Base-by-base conservation (phyloP, 2,888 invertebrate species). In the Rhodophaea formosa region DNA sequence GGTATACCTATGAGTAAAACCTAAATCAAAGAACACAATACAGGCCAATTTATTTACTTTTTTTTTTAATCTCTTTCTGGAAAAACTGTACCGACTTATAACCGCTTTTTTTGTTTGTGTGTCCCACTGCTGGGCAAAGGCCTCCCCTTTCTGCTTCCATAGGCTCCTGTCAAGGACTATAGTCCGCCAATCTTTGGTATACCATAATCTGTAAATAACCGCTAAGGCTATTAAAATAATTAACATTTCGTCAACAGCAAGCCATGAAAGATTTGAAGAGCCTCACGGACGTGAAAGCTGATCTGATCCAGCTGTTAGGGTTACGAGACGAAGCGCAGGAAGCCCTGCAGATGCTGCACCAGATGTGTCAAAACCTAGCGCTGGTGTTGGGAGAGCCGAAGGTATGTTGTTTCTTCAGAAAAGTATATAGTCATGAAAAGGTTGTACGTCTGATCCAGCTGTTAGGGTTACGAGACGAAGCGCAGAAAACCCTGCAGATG, bases 301-400 rank as follows among this genome's bases (percentile, higher is more conserved):
- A 81, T 56, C 10, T 79, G 12, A 62, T 73, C 53, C 72, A 80
- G 8, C 63, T 89, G 60, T 32, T 79, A 59, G 66, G 74, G 0
- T 46, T 73, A 12, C 73, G 76, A 1, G 82, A 82, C 0, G 67
- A 69, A 0, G 64, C 76, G 0, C 70, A 76, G 59, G 10, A 44
- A 8, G 65, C 72, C 45, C 69, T 90, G 51, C 67, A 65, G 8
- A 62, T 64, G 0, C 57, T 87, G 12, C 65, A 76, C 15, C 64
- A 72, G 1, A 66, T 58, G 49, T 61, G 86, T 59, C 53, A 59
- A 1, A 30, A 66, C 1, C 68, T 88, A 6, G 77, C 77, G 3
- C 32, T 66, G 0, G 65, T 73, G n/a, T 74, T 89, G 0, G 90
- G 88, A 1, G 87, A 89, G 29, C 90, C 89, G 0, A 76, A 82